Evolutionary conservation across 2,113 vertebrate species (phyloP).

Genomic region (Varanus salvator): DNA sequence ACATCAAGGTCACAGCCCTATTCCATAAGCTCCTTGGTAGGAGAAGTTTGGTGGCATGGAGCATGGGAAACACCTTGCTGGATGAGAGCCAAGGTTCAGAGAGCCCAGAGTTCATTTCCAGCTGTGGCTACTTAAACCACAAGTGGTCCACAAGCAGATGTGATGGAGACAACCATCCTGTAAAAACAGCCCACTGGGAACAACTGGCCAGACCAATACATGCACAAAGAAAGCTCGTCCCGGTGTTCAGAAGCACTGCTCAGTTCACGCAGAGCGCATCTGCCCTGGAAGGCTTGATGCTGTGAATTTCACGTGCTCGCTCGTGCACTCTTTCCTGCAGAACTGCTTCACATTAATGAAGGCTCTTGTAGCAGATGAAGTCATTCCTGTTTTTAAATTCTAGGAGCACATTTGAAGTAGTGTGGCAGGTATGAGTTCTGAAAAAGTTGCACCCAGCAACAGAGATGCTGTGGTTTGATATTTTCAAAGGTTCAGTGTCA

Average conservation of each 20-base stretch:
- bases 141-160: no score
- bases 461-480: neutral
- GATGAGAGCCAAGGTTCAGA: no score
- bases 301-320: conserved; percentile 25
- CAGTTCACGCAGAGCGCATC: neutral
- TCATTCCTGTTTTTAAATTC: conserved; percentile 55
- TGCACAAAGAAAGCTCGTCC: neutral
- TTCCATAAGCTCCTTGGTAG: neutral
- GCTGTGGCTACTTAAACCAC: no score
- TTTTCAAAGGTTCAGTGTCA: neutral
- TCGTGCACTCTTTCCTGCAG: conserved; percentile 33
- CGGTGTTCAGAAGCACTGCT: neutral
- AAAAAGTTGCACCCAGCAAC: neutral
- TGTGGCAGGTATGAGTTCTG: neutral
- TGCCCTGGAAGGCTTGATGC: neutral
- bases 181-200: neutral
- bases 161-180: neutral
- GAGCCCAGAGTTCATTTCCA: neutral
- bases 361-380: conserved; percentile 41
- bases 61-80: neutral
- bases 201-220: neutral
- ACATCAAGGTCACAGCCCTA: no score
- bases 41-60: neutral
- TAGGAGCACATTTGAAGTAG: conserved; percentile 10
- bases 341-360: conserved; percentile 39